A percentile compares a stretch with the other conserved stretches of the same genome.
phyloP scores from a whole-genome alignment of 2,113 vertebrate species.

The Coturnix japonica region DNA sequence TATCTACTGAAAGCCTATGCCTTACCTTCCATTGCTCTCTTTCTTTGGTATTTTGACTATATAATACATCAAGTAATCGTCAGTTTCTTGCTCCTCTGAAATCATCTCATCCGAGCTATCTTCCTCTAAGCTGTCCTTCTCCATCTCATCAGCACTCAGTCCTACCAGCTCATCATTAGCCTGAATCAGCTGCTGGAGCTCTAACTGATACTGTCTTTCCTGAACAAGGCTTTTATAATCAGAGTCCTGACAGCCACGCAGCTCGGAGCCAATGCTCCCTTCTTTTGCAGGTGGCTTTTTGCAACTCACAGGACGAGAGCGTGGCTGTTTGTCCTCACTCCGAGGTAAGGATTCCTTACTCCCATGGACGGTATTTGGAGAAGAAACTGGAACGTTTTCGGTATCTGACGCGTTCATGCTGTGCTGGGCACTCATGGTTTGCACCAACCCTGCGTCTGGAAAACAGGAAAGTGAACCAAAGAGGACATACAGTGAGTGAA shows the following conservation, averaged over 20 bases:
- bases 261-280: not conserved
- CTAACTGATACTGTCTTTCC: constrained; percentile 57
- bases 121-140: constrained; percentile 64
- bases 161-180: not conserved
- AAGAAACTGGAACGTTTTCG: not conserved
- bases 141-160: not conserved
- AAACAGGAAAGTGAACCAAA: not conserved
- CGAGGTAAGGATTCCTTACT: not conserved
- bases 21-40: constrained; percentile 40
- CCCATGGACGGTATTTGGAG: not conserved
- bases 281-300: not conserved
- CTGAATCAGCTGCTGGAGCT: constrained; percentile 27
- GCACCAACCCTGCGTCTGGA: constrained; percentile 24
- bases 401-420: not conserved
- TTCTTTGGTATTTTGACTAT: not conserved
- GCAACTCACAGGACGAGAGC: not conserved
- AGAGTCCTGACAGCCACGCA: constrained; percentile 72
- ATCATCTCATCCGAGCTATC: constrained; percentile 36
- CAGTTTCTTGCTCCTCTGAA: not conserved
- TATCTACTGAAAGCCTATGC: not conserved
- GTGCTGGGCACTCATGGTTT: not conserved
- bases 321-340: not conserved
- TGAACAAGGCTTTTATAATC: constrained; percentile 73
- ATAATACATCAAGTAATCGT: rapidly evolving
- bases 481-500: not conserved